Base-by-base conservation (phyloP, 2,888 invertebrate species). In the Heliconius ismenius region DNA sequence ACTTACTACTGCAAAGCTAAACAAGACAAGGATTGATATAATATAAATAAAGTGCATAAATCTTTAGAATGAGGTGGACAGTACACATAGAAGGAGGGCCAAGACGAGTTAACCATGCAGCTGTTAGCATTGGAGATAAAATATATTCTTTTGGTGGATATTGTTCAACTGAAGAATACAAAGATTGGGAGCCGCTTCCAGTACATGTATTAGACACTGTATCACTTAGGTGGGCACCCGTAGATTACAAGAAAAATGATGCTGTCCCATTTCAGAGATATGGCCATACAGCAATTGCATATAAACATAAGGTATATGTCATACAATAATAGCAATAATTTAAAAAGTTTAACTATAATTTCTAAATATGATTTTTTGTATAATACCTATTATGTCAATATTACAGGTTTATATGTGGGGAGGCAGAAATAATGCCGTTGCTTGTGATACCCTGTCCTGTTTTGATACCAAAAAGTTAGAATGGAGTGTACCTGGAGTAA, bases 91-190 rank as follows among this genome's bases (percentile, higher is more conserved):
- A 98, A 87, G 98, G 98, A 49, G 98, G 98, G n/a, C 98, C 98
- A 24, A 95, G 97, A 84, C 95, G 98, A 79, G 98, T 98, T 21
- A 98, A 98, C 89, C 98, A 98, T 95, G 98, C 98, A n/a, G 98
- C 98, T 9, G 98, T 97, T 36, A 95, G 96, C 77, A 96, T 98
- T 63, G 96, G 96, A 32, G 96, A 97, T 82, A 96, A 95, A 85
- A 97, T 99, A 81, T 98, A 96, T 90, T 97, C 98, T 0, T 98
- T 98, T 89, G 98, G 98, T 62, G 98, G 98, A 39, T 98, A 98
- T 88, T 98, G 97, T 87, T 97, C 98, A 0, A 97, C 97, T 15
- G 97, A 97, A 84, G 96, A 97, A 85, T 97, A 97, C 84, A 95
- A 95, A 77, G 95, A 95, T 79, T 96, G 95, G 89, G 95, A 96